These are phyloP conservation scores for Aphidoletes aphidimyza DNA, from an alignment of 2,888 invertebrate species.

Conservation along the genomic window DNA sequence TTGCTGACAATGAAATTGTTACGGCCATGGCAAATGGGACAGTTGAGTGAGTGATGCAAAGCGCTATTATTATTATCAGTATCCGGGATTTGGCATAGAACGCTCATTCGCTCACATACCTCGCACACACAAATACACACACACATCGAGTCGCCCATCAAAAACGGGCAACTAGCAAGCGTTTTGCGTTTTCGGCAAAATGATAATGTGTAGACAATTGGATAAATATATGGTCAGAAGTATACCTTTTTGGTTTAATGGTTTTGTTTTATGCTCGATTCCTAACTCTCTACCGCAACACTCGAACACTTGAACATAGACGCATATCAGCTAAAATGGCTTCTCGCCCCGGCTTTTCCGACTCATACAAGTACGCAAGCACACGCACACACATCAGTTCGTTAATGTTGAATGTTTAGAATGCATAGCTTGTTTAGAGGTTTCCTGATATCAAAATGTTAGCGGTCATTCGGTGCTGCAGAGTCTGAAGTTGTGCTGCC, in stretches of 20 bases:
- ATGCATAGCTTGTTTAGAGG: slow-evolving; percentile 53
- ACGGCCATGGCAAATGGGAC: slow-evolving; percentile 24
- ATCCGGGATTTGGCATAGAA: neutral
- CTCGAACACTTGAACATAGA: neutral
- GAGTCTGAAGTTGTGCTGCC: slow-evolving; percentile 30
- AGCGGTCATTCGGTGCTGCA: slow-evolving; percentile 50
- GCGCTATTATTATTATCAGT: slow-evolving; percentile 31
- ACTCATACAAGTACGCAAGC: too few species aligned
- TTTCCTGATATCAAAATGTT: slow-evolving; percentile 52
- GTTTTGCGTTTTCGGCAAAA: neutral
- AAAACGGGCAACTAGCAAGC: neutral
- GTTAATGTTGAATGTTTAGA: slow-evolving; percentile 47
- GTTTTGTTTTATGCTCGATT: slow-evolving; percentile 51
- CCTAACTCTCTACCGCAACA: neutral
- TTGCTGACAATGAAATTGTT: slow-evolving; percentile 48
- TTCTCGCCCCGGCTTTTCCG: neutral
- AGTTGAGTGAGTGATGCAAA: slow-evolving; percentile 21
- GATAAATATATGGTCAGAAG: slow-evolving; percentile 22
- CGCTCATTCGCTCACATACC: neutral
- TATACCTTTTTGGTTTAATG: slow-evolving; percentile 54
- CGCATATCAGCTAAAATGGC: neutral
- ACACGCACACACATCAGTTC: neutral
- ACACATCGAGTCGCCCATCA: neutral
- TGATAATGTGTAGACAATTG: slow-evolving; percentile 54
- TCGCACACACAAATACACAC: neutral